Conservation (phyloP, 2,113 vertebrate species). For the Rousettus leschenaultii region DNA sequence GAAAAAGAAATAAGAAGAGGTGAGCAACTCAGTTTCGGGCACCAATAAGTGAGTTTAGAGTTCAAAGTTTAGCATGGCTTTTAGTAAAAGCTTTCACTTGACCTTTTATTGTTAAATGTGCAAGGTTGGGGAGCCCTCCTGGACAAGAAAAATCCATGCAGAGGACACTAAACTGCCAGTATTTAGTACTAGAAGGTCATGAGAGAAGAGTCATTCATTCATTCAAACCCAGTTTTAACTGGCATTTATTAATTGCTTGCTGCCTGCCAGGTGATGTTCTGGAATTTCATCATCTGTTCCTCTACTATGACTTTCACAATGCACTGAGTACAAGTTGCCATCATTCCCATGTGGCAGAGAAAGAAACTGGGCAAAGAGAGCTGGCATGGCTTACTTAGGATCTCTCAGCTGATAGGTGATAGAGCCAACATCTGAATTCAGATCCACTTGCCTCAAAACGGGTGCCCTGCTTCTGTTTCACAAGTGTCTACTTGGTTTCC, state of each 20-base stretch:
- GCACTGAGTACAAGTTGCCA: background rate
- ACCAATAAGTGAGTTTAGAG: background rate
- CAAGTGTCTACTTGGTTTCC: background rate
- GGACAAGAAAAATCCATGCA: background rate
- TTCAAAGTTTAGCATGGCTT: background rate
- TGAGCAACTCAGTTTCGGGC: background rate
- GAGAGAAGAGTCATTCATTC: background rate
- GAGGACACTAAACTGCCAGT: background rate
- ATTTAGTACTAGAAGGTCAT: background rate
- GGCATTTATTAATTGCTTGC: background rate
- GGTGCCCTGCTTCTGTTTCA: background rate
- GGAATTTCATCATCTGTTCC: background rate
- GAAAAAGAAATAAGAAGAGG: background rate
- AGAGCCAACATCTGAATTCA: background rate
- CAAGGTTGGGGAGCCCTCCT: background rate
- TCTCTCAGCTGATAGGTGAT: background rate
- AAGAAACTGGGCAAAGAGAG: background rate
- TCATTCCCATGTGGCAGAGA: background rate
- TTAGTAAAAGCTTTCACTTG: background rate
- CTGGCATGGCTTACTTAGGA: background rate
- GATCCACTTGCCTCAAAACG: background rate
- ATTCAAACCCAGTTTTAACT: background rate
- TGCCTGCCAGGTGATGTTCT: rapidly evolving
- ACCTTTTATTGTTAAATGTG: background rate
- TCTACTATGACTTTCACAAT: background rate